Evolutionary conservation across 2,113 vertebrate genomes (phyloP), one percentile per base, ranked within the genome.

Genomic region (Xenus cinereus): DNA sequence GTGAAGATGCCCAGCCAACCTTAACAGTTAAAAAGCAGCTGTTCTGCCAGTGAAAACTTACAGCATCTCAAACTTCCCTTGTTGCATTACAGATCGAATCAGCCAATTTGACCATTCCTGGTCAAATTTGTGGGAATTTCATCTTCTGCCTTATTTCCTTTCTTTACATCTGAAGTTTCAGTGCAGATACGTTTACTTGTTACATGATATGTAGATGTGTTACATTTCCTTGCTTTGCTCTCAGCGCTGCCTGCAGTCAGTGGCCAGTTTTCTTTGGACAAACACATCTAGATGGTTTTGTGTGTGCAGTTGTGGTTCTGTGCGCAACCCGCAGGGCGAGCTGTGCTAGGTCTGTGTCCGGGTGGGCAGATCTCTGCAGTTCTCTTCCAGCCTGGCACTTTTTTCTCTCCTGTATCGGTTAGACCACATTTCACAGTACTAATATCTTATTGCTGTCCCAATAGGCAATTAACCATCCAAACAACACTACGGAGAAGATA

Each of bases 1-100:
- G 54, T 84, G 72, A 93, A 90, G 83, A 60, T 88, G 43, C 71
- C 53, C 75, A 90, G 64, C 68, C 56, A 39, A 90, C 84, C 32
- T 77, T 43, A 73, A 68, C n/a, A 35, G 22, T 85, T 82, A 28
- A 93, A 82, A 93, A 22, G 45, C 37, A 45, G n/a, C 50, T 28
- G 21, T 14, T 67, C n/a, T 90, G 82, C 85, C 64, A 77, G 2
- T 0, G 8, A 85, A 76, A 90, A 77, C 63, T 88, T 73, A 28
- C 51, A 78, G 37, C n/a, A 57, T 74, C 46, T 72, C 62, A 22
- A 19, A 21, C 74, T 73, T 78, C 18, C 62, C 21, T 59, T 67
- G 33, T 7, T 84, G 43, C 10, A 5, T 68, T 82, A 22, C 63
- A 75, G 81, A 10, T 63, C 22, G 41, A 93, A n/a, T 39, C 71